Conservation (phyloP, 2,888 invertebrate genomes). For the Lasioglossum leucozonium region DNA sequence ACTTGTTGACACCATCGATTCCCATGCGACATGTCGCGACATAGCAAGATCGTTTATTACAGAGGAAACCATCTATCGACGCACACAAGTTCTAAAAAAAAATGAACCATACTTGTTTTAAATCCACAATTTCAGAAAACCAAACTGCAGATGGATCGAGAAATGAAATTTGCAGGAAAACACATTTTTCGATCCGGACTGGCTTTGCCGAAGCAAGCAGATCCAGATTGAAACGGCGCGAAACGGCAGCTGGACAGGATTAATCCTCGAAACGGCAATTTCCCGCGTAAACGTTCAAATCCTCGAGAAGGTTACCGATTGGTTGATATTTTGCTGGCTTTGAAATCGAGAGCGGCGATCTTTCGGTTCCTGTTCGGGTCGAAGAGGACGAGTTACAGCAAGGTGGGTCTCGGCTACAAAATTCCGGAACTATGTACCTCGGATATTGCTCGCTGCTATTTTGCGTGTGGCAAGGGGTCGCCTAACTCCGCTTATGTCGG, state of each 20-base stretch:
- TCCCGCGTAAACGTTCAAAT: constrained; percentile 36
- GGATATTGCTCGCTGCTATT: constrained; percentile 31
- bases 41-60: background rate
- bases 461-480: constrained; percentile 16
- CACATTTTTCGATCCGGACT: background rate
- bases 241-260: background rate
- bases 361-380: background rate
- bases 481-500: constrained; percentile 32
- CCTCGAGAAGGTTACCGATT: background rate
- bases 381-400: background rate
- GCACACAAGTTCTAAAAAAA: background rate
- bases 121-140: background rate
- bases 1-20: background rate
- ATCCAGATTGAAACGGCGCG: background rate
- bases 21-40: too few species aligned
- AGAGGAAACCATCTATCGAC: background rate
- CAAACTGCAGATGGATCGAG: background rate
- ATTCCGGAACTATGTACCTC: background rate
- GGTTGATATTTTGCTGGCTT: constrained; percentile 5
- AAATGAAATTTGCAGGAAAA: background rate
- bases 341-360: background rate
- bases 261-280: background rate
- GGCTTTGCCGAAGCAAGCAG: background rate
- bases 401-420: background rate
- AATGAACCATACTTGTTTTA: background rate